These are phyloP conservation scores for Agraylea sexmaculata DNA, from an alignment of 1,140 invertebrate species.

Conservation along the genomic window DNA sequence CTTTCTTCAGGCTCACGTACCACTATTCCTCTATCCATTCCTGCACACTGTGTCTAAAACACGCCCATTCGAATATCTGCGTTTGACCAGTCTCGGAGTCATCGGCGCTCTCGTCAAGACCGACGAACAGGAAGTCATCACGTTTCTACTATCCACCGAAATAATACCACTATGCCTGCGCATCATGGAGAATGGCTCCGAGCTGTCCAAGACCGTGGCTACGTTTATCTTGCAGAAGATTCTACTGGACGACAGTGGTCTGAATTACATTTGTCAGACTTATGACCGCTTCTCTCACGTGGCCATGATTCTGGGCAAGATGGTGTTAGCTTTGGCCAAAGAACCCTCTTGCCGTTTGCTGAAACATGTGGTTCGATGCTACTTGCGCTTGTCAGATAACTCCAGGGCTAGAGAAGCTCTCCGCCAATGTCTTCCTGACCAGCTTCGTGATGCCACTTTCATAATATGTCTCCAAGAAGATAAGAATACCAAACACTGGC, in stretches of 20 bases:
- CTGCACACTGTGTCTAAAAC: conserved; percentile 86
- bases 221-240: conserved; percentile 97
- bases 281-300: conserved; percentile 91
- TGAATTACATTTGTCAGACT: conserved; percentile 87
- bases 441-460: conserved; percentile 70
- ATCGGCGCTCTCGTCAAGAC: conserved; percentile 95
- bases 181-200: conserved; percentile 92
- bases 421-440: conserved; percentile 71
- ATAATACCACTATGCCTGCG: conserved; percentile 88
- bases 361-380: conserved; percentile 87
- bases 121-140: conserved; percentile 94
- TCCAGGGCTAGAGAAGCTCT: conserved; percentile 43
- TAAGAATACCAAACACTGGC: conserved; percentile 1
- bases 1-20: conserved; percentile 84
- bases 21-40: conserved; percentile 90
- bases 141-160: conserved; percentile 88
- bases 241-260: conserved; percentile 82
- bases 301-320: conserved; percentile 88
- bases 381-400: conserved; percentile 80
- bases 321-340: conserved; percentile 80
- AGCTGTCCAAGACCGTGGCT: conserved; percentile 84
- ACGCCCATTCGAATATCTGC: conserved; percentile 86
- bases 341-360: conserved; percentile 75
- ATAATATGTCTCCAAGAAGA: conserved; percentile 63
- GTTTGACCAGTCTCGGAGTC: conserved; percentile 86